A percentile compares a stretch with the other conserved stretches of the same genome.
phyloP scores from a whole-genome alignment of 2,113 vertebrate species.

The Myiozetetes cayanensis region DNA sequence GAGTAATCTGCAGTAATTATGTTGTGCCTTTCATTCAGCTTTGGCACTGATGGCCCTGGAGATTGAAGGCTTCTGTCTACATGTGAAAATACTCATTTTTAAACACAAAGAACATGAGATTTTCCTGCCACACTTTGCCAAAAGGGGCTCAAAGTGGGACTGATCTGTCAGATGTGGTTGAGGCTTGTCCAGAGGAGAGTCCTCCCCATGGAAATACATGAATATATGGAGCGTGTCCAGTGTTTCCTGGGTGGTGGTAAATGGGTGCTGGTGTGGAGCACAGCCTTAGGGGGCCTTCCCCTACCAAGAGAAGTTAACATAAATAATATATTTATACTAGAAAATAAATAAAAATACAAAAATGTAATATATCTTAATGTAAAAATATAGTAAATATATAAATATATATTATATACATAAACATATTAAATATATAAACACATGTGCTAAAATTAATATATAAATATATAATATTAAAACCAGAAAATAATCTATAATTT shows the following conservation, averaged over 20 bases:
- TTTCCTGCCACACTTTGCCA: background rate
- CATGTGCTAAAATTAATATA: no score
- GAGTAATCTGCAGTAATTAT: conserved; percentile 6
- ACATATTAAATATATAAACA: no score
- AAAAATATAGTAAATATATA: no score
- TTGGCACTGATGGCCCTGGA: conserved; percentile 1
- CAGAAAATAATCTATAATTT: no score
- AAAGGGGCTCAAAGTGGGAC: background rate
- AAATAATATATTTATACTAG: background rate
- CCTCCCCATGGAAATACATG: background rate
- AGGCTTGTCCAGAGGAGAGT: background rate
- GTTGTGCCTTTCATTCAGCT: conserved; percentile 21
- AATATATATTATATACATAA: no score
- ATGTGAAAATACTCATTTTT: background rate
- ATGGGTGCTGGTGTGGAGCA: background rate
- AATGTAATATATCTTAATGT: no score
- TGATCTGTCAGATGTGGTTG: background rate
- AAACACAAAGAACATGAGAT: background rate
- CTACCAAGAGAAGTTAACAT: background rate
- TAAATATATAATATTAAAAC: no score
- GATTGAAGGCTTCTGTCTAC: background rate
- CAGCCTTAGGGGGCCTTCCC: background rate
- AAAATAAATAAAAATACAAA: background rate
- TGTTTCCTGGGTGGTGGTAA: background rate
- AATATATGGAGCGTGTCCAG: background rate